Conservation (phyloP, 92 coral and sea anemone genomes). For the Palythoa caribaeorum region DNA sequence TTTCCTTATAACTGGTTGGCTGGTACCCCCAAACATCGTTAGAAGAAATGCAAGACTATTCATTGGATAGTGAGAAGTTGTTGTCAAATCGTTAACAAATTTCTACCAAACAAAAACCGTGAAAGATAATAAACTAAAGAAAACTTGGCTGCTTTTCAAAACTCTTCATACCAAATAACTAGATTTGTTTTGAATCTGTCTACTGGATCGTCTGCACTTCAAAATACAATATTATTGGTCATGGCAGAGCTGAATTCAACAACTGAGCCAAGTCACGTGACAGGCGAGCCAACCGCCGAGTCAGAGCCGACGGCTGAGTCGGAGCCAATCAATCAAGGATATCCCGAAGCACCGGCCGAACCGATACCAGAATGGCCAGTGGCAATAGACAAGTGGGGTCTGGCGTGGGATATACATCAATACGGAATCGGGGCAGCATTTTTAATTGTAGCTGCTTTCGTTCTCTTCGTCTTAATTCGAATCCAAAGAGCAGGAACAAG, state of each 20-base stretch:
- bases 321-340: constrained; percentile 2
- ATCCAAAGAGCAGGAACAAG: constrained; percentile 1
- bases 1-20: too few relatives aligned
- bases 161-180: too few relatives aligned
- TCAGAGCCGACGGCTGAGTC: constrained; percentile 27
- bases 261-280: not conserved
- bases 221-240: not conserved
- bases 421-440: constrained; percentile 74
- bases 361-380: constrained; percentile 79
- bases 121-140: too few relatives aligned
- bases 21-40: too few relatives aligned
- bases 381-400: constrained; percentile 74
- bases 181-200: too few relatives aligned
- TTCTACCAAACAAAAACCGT: too few relatives aligned
- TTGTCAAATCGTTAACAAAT: too few relatives aligned
- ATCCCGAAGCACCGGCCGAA: constrained; percentile 58
- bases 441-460: constrained; percentile 48
- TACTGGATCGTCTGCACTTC: too few relatives aligned
- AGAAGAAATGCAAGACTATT: too few relatives aligned
- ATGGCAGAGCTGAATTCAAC: not conserved
- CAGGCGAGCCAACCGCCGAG: constrained; percentile 17
- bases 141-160: too few relatives aligned
- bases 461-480: constrained; percentile 51
- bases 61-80: too few relatives aligned
- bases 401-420: constrained; percentile 78